Evolutionary conservation across 2,888 invertebrate genomes (phyloP).

Genomic region (Prosopocoilus inquinatus): DNA sequence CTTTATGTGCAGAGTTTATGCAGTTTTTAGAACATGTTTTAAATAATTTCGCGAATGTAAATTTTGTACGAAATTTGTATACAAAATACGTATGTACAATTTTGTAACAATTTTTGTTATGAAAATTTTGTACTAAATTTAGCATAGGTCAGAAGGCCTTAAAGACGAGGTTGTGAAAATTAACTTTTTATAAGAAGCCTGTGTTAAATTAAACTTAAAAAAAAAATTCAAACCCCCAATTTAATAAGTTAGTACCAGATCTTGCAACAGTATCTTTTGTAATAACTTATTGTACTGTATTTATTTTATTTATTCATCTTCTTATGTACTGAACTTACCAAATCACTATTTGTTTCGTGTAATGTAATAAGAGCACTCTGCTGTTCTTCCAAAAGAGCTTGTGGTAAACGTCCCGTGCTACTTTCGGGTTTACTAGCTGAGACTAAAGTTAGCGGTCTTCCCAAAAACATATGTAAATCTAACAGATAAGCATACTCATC

Average conservation of each 20-base stretch:
- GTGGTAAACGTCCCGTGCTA: slow-evolving; percentile 79
- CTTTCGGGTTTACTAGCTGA: slow-evolving; percentile 49
- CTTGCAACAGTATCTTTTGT: too few relatives aligned
- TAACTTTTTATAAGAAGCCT: neutral
- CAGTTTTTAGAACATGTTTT: too few relatives aligned
- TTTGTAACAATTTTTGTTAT: too few relatives aligned
- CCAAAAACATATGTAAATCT: slow-evolving; percentile 94
- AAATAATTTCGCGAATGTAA: too few relatives aligned
- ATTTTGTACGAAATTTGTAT: too few relatives aligned
- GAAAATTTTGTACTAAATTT: too few relatives aligned
- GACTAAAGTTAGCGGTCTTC: slow-evolving; percentile 64
- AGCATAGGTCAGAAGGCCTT: too few relatives aligned
- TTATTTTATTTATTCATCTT: neutral
- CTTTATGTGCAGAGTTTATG: too few relatives aligned
- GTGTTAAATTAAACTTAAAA: neutral
- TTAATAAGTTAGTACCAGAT: too few relatives aligned
- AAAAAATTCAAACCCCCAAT: neutral
- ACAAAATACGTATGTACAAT: too few relatives aligned
- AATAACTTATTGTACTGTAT: too few relatives aligned
- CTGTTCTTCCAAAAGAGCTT: slow-evolving; percentile 78
- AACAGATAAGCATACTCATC: slow-evolving; percentile 91
- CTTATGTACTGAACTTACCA: slow-evolving; percentile 58
- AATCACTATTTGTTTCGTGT: slow-evolving; percentile 71
- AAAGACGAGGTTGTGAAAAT: neutral
- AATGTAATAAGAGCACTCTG: slow-evolving; percentile 72